Evolutionary conservation across 1,140 invertebrate genomes (phyloP), one percentile per base, ranked within the genome.

Genomic region (Aradophagus sp.): DNA sequence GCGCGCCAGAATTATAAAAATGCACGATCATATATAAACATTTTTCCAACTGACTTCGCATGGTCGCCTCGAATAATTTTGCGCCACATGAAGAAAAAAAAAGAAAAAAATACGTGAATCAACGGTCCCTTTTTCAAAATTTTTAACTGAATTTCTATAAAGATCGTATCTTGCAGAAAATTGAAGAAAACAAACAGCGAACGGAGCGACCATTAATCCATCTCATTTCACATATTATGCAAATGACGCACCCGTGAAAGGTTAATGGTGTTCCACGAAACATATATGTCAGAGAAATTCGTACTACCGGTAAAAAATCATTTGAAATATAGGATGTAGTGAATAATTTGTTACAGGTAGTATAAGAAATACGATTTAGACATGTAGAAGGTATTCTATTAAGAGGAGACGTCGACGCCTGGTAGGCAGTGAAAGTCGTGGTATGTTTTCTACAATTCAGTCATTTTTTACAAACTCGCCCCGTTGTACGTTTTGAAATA

Each of bases 271-370:
- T 58, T 58, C 53, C 53, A 58, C 53, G 53, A 58, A 67, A 59
- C 63, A 59, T 67, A 53, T 58, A 67, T 67, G 63, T 67, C 63
- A 63, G 67, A 55, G 68, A 65, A 63, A 66, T 72, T 66, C 42
- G 61, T 61, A 56, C 55, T 45, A 62, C 48, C 41, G 23, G 55
- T 47, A 66, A 61, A 50, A 53, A 65, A 35, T 41, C 26, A 36
- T 45, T 58, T 65, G 61, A 59, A 72, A 66, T 66, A 56, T 66
- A 72, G 61, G 50, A 66, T 61, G 26, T 59, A 42, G 62, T 26
- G 56, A 67, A 67, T 67, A 73, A 73, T 73, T 58, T 73, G 70
- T 73, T 73, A 59, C 50, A 58, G 58, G 58, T 66, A 73, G 44
- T 55, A 50, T 38, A 66, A 73, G 62, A 66, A 73, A 62, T 62